These are phyloP conservation scores for Siniperca knerii DNA, from an alignment of 2,113 vertebrate species.

Conservation along the genomic window DNA sequence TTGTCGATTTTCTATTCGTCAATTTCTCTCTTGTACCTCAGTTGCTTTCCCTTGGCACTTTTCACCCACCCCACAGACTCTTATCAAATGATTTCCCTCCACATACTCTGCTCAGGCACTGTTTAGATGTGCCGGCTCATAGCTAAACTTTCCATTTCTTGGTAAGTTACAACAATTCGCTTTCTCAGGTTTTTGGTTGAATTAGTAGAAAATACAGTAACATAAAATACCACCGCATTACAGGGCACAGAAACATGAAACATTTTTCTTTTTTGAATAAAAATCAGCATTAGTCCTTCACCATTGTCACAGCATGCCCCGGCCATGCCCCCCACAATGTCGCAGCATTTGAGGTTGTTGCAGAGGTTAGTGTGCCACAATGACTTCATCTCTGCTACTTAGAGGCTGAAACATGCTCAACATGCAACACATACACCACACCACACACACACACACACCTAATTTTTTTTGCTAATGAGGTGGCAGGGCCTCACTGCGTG, in stretches of 20 bases:
- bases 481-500: slow-evolving; percentile 45
- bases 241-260: neutral
- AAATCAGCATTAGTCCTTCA: neutral
- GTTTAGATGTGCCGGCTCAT: neutral
- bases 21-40: slow-evolving; percentile 10
- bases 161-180: neutral
- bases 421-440: slow-evolving; percentile 6
- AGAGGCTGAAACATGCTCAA: slow-evolving; percentile 18
- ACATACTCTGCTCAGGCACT: neutral
- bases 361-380: slow-evolving; percentile 58
- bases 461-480: slow-evolving; percentile 58
- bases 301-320: neutral
- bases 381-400: slow-evolving; percentile 27
- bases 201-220: neutral
- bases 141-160: slow-evolving; percentile 1
- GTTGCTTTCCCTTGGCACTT: slow-evolving; percentile 23
- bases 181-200: neutral
- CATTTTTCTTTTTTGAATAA: neutral
- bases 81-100: slow-evolving; percentile 12
- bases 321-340: neutral
- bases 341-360: slow-evolving; percentile 44
- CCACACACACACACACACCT: slow-evolving; percentile 1
- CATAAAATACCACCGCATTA: neutral
- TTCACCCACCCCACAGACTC: slow-evolving; percentile 17
- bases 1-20: slow-evolving; percentile 31